These are phyloP conservation scores for Pleuronectes platessa DNA, from an alignment of 2,113 vertebrate species.

Conservation along the genomic window DNA sequence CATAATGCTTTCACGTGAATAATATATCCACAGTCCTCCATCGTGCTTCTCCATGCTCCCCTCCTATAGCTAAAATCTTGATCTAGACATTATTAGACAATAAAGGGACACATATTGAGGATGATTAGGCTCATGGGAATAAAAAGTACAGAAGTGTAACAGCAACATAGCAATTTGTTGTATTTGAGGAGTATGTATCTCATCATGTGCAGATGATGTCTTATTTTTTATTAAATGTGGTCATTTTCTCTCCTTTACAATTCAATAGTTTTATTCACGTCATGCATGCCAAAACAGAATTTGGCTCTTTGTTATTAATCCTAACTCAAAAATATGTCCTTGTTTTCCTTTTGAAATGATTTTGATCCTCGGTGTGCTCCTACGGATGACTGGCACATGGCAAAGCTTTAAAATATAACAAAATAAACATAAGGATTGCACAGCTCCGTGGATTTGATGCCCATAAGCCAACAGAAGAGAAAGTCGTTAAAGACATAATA, in stretches of 20 bases:
- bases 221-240: neutral
- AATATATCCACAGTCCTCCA: slow-evolving; percentile 57
- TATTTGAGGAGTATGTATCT: slow-evolving; percentile 29
- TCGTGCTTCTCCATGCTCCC: neutral
- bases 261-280: slow-evolving; percentile 13
- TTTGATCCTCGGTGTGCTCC: slow-evolving; percentile 27
- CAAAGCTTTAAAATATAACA: slow-evolving; percentile 65
- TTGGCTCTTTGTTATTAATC: slow-evolving; percentile 16
- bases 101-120: slow-evolving; percentile 63
- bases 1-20: slow-evolving; percentile 65
- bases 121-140: slow-evolving; percentile 66
- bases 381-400: slow-evolving; percentile 46
- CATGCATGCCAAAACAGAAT: neutral
- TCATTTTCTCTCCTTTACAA: neutral
- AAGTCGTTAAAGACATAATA: slow-evolving; percentile 75
- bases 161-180: slow-evolving; percentile 5
- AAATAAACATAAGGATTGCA: slow-evolving; percentile 63
- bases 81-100: slow-evolving; percentile 62
- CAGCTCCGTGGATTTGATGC: slow-evolving; percentile 59
- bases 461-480: slow-evolving; percentile 63
- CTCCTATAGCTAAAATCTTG: slow-evolving; percentile 52
- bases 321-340: slow-evolving; percentile 11
- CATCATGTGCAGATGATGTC: neutral
- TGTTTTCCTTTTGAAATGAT: slow-evolving; percentile 28
- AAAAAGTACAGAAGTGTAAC: slow-evolving; percentile 33